phyloP scores from a whole-genome alignment of 1,140 invertebrate species.

The Tetramorium parvispinum region DNA sequence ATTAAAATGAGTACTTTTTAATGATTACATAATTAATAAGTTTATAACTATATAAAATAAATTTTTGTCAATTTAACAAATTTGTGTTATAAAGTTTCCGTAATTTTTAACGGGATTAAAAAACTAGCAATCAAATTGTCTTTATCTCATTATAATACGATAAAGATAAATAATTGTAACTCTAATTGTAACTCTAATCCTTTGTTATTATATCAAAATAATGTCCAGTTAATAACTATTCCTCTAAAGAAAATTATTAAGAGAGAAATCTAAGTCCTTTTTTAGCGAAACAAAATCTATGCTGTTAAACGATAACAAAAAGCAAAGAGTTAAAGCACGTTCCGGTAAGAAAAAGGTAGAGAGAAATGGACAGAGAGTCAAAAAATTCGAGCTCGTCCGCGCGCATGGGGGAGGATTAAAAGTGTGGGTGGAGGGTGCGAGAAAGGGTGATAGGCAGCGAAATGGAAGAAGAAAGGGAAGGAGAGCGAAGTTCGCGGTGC shows the following conservation, averaged over 20 bases:
- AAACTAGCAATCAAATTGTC: neutral
- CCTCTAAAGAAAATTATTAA: neutral
- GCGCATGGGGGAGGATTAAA: neutral
- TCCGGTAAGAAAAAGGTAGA: neutral
- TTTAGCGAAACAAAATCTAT: neutral
- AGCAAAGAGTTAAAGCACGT: neutral
- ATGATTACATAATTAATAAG: too few species aligned
- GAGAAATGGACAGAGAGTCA: neutral
- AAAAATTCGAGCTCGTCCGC: neutral
- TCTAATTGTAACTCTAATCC: too few species aligned
- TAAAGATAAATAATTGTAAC: neutral
- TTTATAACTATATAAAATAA: neutral
- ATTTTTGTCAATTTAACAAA: neutral
- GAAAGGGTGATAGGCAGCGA: neutral
- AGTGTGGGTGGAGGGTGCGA: neutral
- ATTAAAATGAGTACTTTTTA: neutral
- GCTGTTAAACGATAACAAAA: neutral
- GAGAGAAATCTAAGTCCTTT: neutral
- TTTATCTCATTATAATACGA: neutral
- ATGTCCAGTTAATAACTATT: neutral
- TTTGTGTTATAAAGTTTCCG: neutral
- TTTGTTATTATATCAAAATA: neutral
- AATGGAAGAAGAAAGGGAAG: constrained; percentile 3
- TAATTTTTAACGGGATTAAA: neutral
- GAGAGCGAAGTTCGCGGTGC: constrained; percentile 34